Conservation (phyloP, 2,888 invertebrate genomes). For the Smittia sp. region DNA sequence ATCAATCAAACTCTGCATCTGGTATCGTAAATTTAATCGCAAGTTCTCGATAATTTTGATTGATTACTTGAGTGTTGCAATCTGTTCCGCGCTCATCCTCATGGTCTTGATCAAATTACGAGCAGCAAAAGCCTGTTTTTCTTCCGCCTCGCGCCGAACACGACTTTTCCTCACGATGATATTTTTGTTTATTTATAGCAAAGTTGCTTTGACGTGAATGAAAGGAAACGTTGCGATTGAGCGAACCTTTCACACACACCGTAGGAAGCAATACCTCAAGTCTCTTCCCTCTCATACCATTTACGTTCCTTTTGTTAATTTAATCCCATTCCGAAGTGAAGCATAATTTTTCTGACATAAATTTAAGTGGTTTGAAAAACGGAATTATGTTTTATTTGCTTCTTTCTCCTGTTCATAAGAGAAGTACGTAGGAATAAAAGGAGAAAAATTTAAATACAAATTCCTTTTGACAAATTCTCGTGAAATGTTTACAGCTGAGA, state of each 20-base stretch:
- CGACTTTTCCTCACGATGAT: neutral
- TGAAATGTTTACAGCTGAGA: neutral
- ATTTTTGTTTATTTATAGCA: conserved; percentile 11
- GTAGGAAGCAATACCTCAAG: neutral
- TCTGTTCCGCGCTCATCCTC: too few relatives aligned
- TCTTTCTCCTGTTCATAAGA: neutral
- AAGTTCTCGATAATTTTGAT: too few relatives aligned
- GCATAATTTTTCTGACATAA: conserved; percentile 12
- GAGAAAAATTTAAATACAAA: neutral
- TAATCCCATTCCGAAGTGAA: conserved; percentile 14
- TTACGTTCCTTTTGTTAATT: conserved; percentile 8
- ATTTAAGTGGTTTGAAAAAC: conserved; percentile 15
- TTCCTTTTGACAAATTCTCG: neutral
- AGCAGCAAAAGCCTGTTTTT: too few relatives aligned
- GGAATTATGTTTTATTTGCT: conserved; percentile 1
- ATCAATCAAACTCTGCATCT: too few relatives aligned
- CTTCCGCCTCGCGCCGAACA: neutral
- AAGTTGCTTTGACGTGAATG: conserved; percentile 8
- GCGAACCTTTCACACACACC: neutral
- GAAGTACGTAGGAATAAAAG: neutral
- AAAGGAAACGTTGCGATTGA: neutral
- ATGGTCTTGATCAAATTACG: too few relatives aligned
- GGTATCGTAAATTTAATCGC: too few relatives aligned
- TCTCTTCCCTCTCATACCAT: neutral
- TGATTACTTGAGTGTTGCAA: too few relatives aligned